Evolutionary conservation across 1,140 invertebrate species (phyloP), one percentile per base, ranked within the genome.

Genomic region (Goniozus legneri): DNA sequence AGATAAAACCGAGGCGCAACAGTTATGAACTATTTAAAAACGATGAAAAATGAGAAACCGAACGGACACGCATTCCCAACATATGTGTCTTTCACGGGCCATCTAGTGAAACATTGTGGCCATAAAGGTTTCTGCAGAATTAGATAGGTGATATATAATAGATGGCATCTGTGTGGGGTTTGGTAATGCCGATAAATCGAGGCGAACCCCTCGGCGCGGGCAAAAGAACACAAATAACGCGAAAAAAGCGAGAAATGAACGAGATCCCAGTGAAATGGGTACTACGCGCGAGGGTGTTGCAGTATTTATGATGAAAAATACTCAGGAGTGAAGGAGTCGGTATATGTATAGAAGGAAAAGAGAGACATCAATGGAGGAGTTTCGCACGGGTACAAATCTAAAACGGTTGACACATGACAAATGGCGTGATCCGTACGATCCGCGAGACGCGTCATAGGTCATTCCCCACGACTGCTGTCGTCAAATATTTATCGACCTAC

Each of bases 121-220:
- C n/a, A n/a, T n/a, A n/a, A n/a, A n/a, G n/a, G n/a, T n/a, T n/a
- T n/a, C n/a, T n/a, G n/a, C n/a, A n/a, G n/a, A n/a, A n/a, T n/a
- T n/a, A n/a, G n/a, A n/a, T n/a, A n/a, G n/a, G n/a, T n/a, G n/a
- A n/a, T n/a, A n/a, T n/a, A n/a, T n/a, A n/a, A n/a, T n/a, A n/a
- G n/a, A n/a, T n/a, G n/a, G n/a, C n/a, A n/a, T n/a, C n/a, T n/a
- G n/a, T n/a, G 12, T n/a, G 27, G 34, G 15, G 18, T 13, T 31
- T 24, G 34, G 60, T 64, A 69, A 61, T 58, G 62, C 58, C 64
- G 54, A 69, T 71, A 71, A 70, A 67, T 70, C 51, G 60, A 62
- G 51, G 32, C 14, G 41, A 44, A 58, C 22, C 31, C 46, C 40
- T 46, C 56, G n/a, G n/a, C n/a, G n/a, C n/a, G n/a, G n/a, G n/a